Percentiles rank a stretch among this genome's conserved stretches.
Evolutionary conservation across 1,140 invertebrate genomes (phyloP).

Genomic region (Centruroides vittatus): DNA sequence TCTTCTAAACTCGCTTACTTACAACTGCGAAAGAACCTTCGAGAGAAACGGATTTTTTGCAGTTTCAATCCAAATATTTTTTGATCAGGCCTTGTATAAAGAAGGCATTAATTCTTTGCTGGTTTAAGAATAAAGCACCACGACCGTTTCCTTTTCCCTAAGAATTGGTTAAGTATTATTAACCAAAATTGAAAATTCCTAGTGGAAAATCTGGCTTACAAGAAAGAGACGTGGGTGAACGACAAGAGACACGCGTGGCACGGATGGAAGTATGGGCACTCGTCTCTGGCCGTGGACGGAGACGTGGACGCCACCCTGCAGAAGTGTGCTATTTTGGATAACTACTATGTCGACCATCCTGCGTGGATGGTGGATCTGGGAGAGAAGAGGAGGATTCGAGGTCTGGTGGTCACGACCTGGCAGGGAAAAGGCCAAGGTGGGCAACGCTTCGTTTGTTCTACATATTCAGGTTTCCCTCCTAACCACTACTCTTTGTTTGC

Average conservation of each 20-base stretch:
- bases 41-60: too few relatives aligned
- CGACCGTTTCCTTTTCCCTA: too few relatives aligned
- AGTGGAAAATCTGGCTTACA: conserved; percentile 41
- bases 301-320: conserved; percentile 27
- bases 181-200: too few relatives aligned
- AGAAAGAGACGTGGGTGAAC: conserved; percentile 39
- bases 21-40: too few relatives aligned
- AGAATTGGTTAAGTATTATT: too few relatives aligned
- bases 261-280: conserved; percentile 31
- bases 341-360: conserved; percentile 39
- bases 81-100: too few relatives aligned
- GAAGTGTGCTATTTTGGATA: conserved; percentile 39
- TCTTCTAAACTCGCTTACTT: too few relatives aligned
- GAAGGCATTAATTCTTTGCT: too few relatives aligned
- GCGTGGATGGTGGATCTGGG: conserved; percentile 42
- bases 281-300: conserved; percentile 32
- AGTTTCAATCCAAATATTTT: too few relatives aligned
- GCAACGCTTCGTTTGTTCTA: too few relatives aligned
- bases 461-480: too few relatives aligned
- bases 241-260: conserved; percentile 37
- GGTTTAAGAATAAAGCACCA: too few relatives aligned
- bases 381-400: conserved; percentile 28
- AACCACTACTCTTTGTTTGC: neutral
- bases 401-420: conserved; percentile 39
- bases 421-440: conserved; percentile 37